Base-by-base conservation (phyloP, 1,140 invertebrate species). In the Xylocopa sonorina region DNA sequence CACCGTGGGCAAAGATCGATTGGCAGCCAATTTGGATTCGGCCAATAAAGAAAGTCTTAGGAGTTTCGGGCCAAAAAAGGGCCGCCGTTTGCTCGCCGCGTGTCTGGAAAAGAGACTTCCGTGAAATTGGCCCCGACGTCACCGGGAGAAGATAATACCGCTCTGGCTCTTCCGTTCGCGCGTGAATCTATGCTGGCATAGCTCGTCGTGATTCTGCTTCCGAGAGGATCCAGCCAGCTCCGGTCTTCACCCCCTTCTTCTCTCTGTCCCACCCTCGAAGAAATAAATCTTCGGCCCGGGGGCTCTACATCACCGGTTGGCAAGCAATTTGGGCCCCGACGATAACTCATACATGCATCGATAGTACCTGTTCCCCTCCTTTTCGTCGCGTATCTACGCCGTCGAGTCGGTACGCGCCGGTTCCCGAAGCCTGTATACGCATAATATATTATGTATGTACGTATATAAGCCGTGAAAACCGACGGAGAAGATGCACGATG, bases 301-400 rank as follows among this genome's bases (percentile, higher is more conserved):
- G 88, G 91, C 91, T 92, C 87, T 92, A 91, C 89, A 92, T 92
- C 91, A 92, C 91, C 86, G 85, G 82, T 88, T 92, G 90, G 91
- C 91, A 92, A 92, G 90, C 88, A 92, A 92, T 92, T 92, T 92
- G 89, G 91, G 90, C 88, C 88, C 88, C 78, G 89, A 78, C 90
- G 91, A 92, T 92, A 92, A 92, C 89, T 92, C 90, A 92, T 92
- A 92, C 91, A 88, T 89, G 90, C 91, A 91, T 92, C 91, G 90
- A 92, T 92, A 92, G 88, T 85, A 84, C 84, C 82, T 80, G 74
- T 55, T 76, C 78, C 81, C 64, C 55, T 58, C 38, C 29, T 58
- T 32, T 53, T 24, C 46, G 24, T 38, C 43, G 51, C 41, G 29
- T 53, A 63, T 48, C 67, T 46, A 32, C 21, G 24, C 55, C 38